Evolutionary conservation across 1,140 invertebrate species (phyloP), one percentile per base, ranked within the genome.

Genomic region (Eulimnadia texana): DNA sequence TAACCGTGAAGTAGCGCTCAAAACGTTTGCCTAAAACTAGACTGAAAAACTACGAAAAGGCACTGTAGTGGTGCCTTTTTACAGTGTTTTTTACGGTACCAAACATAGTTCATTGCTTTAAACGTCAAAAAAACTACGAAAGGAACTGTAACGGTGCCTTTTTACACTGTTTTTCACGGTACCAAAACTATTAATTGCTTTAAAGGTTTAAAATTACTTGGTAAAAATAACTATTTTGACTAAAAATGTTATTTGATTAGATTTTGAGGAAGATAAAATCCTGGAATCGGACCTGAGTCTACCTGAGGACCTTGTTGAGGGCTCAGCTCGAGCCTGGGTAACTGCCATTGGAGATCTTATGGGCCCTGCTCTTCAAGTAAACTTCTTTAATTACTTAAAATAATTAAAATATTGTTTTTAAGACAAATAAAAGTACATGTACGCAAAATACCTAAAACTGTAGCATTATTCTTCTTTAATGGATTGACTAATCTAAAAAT

Each of bases 331-430:
- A n/a, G 74, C 77, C n/a, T 74, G 76, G 24, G 69, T 83, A 0
- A 79, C 78, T 65, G 67, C 80, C 1, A 73, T 78, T n/a, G 79
- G 79, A 0, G 81, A 85, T 63, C 69, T 82, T 3, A 71, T 80
- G 53, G 82, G 80, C 49, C 82, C 82, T 22, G 75, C 75, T 2
- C 68, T 81, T 10, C 65, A 70, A 65, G 71, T 72, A 59, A 62
- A 56, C 13, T 19, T 2, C 3, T 27, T 53, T 11, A 62, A 61
- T n/a, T n/a, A n/a, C n/a, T n/a, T n/a, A n/a, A n/a, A n/a, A 64
- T 50, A 50, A 2, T n/a, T 1, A n/a, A 50, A 1, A 50, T n/a
- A 20, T 50, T n/a, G 49, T 20, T n/a, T n/a, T 50, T n/a, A n/a
- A 2, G n/a, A 2, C 2, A n/a, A 1, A 2, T 50, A 50, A 50